These are phyloP conservation scores for Rana temporaria DNA, from an alignment of 2,113 vertebrate genomes.

Conservation along the genomic window DNA sequence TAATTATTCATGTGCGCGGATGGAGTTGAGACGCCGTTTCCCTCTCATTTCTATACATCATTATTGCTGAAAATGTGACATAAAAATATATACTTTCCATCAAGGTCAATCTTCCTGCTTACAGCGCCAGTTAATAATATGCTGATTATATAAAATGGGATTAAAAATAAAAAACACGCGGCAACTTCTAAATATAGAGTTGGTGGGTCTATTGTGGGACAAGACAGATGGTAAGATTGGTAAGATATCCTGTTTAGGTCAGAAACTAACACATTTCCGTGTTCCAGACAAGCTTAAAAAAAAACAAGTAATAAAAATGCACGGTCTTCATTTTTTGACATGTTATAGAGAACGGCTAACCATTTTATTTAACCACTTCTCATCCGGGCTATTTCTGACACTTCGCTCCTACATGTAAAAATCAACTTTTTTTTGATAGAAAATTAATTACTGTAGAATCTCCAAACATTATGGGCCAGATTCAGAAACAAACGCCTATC, in stretches of 20 bases:
- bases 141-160: conserved; percentile 19
- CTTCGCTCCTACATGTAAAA: too few species aligned
- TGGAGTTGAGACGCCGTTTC: background rate
- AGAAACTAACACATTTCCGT: conserved; percentile 5
- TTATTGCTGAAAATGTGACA: conserved; percentile 26
- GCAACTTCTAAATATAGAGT: conserved; percentile 40
- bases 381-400: too few species aligned
- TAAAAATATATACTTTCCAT: conserved; percentile 14
- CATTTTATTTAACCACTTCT: too few species aligned
- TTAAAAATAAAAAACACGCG: background rate
- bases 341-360: too few species aligned
- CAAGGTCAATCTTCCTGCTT: conserved; percentile 5
- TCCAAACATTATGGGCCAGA: too few species aligned
- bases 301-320: background rate
- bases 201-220: background rate
- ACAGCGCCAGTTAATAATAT: conserved; percentile 18
- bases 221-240: conserved; percentile 22
- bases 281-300: background rate
- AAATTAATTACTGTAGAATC: too few species aligned
- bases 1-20: conserved; percentile 32
- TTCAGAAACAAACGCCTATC: too few species aligned
- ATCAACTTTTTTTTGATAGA: too few species aligned
- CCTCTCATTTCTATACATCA: conserved; percentile 12
- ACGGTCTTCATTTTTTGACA: too few species aligned
- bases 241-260: conserved; percentile 10